Percentiles rank a stretch among this genome's conserved stretches.
Evolutionary conservation across 2,797 vertebrate species (phyloP).

Genomic region (Lacerta viridis): DNA sequence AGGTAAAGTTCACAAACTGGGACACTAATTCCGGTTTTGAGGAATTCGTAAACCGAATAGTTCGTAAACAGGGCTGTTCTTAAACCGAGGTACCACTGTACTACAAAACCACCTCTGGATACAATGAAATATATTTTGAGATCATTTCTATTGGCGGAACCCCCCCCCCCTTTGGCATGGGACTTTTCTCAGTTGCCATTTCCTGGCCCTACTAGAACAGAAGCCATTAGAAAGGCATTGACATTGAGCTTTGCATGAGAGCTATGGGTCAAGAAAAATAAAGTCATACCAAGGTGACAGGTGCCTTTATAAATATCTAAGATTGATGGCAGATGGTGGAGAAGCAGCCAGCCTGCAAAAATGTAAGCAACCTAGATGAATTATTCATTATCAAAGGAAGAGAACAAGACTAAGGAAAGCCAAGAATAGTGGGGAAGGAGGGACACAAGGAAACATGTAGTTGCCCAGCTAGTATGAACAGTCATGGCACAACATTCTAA

Average conservation of each 20-base stretch:
- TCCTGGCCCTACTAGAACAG: neutral
- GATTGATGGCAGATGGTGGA: neutral
- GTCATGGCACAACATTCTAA: neutral
- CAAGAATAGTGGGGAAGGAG: constrained; percentile 18
- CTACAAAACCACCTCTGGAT: neutral
- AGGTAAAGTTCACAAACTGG: too few relatives aligned
- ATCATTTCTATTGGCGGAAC: neutral
- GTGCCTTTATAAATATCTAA: constrained; percentile 45
- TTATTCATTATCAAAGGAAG: constrained; percentile 45
- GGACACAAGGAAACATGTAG: neutral
- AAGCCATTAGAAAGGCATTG: neutral
- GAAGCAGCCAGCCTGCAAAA: constrained; percentile 46
- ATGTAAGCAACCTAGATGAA: constrained; percentile 29
- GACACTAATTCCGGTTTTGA: too few relatives aligned
- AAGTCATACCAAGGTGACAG: constrained; percentile 31
- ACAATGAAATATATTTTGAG: neutral
- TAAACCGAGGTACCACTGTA: too few relatives aligned
- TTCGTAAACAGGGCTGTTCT: too few relatives aligned
- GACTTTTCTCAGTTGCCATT: neutral
- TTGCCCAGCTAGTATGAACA: neutral
- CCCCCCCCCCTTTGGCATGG: neutral
- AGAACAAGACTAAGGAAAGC: constrained; percentile 29
- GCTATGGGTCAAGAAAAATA: constrained; percentile 21
- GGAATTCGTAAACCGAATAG: too few relatives aligned
- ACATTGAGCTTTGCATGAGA: fast-evolving